These are phyloP conservation scores for Acropora tenuis DNA, from an alignment of 64 coral and sea anemone genomes.

Conservation along the genomic window DNA sequence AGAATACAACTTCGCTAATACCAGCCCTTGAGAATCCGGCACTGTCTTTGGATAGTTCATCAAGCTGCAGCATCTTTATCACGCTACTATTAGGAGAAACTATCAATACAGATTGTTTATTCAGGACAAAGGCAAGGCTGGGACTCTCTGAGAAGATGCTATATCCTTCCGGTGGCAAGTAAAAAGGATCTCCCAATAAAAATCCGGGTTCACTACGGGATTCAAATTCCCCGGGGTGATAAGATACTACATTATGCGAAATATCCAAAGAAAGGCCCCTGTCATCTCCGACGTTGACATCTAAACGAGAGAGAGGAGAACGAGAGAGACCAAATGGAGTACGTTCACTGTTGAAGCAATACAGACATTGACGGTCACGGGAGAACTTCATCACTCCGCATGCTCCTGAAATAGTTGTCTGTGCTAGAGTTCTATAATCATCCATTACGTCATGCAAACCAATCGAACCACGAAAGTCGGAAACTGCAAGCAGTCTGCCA, in stretches of 20 bases:
- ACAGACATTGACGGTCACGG: not conserved
- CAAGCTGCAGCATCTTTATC: not conserved
- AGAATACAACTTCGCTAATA: not conserved
- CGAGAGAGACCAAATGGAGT: too few relatives aligned
- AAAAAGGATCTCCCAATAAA: slow-evolving; percentile 27
- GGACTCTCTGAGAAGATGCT: too few relatives aligned
- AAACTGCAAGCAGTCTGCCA: not conserved
- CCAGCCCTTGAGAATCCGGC: not conserved
- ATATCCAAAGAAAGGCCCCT: too few relatives aligned
- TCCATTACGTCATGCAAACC: not conserved
- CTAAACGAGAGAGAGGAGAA: not conserved
- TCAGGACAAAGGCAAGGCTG: not conserved
- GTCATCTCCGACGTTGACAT: not conserved
- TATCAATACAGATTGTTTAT: not conserved
- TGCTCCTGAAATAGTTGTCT: not conserved
- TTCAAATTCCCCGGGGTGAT: not conserved
- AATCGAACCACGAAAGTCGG: not conserved
- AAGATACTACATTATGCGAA: too few relatives aligned
- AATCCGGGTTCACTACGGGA: not conserved
- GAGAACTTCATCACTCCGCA: slow-evolving; percentile 13
- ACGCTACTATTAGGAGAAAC: not conserved
- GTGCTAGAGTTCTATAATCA: not conserved
- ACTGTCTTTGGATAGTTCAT: not conserved
- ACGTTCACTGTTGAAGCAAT: not conserved
- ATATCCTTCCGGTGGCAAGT: not conserved